Conservation (phyloP, 2,113 vertebrate species). For the Chaetura pelagica region DNA sequence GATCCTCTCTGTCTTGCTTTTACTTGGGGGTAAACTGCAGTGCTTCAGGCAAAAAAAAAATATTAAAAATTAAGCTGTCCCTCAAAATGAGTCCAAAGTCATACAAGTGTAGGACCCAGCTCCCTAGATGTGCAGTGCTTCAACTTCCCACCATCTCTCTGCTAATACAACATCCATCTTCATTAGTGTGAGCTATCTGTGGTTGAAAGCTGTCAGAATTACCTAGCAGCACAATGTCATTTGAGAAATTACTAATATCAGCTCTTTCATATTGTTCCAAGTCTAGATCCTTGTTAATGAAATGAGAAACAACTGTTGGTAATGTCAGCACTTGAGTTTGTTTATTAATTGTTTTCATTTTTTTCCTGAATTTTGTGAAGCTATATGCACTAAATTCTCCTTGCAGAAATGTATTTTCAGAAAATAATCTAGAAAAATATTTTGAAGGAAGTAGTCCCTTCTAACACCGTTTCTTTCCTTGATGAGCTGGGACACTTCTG, state of each 20-base stretch:
- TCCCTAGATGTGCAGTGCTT: neutral
- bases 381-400: neutral
- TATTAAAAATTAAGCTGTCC: neutral
- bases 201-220: slow-evolving; percentile 54
- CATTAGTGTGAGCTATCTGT: slow-evolving; percentile 34
- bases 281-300: neutral
- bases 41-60: neutral
- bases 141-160: neutral
- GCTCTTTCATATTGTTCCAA: slow-evolving; percentile 11
- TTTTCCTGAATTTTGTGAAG: neutral
- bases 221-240: slow-evolving; percentile 34
- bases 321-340: slow-evolving; percentile 8
- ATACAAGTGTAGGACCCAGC: neutral
- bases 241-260: slow-evolving; percentile 53
- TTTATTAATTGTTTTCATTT: neutral
- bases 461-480: neutral
- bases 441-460: neutral
- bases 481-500: neutral
- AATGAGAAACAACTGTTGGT: neutral
- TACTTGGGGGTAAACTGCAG: neutral
- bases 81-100: neutral
- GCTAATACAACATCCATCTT: slow-evolving; percentile 42
- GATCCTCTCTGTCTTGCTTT: neutral
- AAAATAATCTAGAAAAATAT: neutral
- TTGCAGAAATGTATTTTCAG: neutral